Percentiles rank a stretch among this genome's conserved stretches.
phyloP scores from a whole-genome alignment of 2,113 vertebrate species.

The Balaeniceps rex region DNA sequence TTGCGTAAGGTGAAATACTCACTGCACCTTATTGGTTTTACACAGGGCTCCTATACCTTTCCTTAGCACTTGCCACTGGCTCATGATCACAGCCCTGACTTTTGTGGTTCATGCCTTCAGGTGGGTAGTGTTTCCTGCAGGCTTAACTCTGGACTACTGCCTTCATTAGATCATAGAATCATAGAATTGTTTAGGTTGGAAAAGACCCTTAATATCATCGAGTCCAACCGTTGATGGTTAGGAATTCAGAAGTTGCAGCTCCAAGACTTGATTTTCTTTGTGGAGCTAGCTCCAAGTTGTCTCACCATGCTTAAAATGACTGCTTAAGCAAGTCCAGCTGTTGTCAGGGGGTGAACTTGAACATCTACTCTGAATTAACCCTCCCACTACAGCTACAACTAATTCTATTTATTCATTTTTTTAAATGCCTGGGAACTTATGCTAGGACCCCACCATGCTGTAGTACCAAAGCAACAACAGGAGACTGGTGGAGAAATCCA shows the following conservation, averaged over 20 bases:
- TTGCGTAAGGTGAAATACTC: not conserved
- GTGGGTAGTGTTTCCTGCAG: not conserved
- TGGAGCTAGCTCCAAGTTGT: not conserved
- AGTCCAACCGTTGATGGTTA: not conserved
- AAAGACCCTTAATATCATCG: not conserved
- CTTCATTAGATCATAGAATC: not conserved
- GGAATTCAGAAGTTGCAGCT: not conserved
- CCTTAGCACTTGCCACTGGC: not conserved
- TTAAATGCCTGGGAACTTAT: not conserved
- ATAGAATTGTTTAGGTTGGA: not conserved
- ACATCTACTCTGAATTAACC: not conserved
- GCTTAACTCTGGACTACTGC: not conserved
- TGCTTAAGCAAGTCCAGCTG: conserved; percentile 6
- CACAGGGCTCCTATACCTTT: not conserved
- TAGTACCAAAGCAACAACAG: not conserved
- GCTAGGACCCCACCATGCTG: not conserved
- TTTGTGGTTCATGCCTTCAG: not conserved
- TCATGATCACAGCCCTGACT: not conserved
- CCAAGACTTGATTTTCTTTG: not conserved
- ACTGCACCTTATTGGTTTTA: not conserved
- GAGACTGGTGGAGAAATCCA: not conserved
- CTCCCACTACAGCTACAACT: not conserved
- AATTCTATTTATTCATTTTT: not conserved
- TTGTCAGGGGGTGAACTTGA: not conserved
- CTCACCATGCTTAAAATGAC: not conserved